Conservation (phyloP, 35 echinoderm and acorn worm genomes). For the Eucidaris tribuloides region DNA sequence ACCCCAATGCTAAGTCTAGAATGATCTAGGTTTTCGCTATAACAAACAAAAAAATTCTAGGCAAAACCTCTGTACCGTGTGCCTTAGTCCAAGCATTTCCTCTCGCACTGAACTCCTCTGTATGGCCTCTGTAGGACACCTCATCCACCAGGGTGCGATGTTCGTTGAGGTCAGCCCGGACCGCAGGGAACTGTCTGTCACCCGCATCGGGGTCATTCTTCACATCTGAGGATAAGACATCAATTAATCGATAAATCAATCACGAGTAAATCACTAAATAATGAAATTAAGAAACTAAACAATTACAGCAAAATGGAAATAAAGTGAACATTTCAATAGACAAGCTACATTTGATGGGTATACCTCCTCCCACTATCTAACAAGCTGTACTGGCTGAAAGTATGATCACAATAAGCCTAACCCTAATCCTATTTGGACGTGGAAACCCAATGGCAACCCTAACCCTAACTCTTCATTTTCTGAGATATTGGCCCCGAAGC, state of each 20-base stretch:
- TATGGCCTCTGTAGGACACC: conserved; percentile 34
- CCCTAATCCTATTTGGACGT: too few relatives aligned
- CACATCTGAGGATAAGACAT: conserved; percentile 43
- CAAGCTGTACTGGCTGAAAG: neutral
- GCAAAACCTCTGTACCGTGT: conserved; percentile 23
- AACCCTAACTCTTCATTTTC: too few relatives aligned
- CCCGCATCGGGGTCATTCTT: conserved; percentile 2
- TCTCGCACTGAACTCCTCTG: conserved; percentile 7
- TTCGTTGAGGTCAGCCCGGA: conserved; percentile 38
- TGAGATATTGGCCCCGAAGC: too few relatives aligned
- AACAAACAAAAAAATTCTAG: neutral
- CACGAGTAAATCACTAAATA: neutral
- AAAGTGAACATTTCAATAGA: neutral
- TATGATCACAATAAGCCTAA: neutral
- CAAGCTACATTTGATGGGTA: neutral
- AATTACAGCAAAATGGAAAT: neutral
- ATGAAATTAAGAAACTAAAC: neutral
- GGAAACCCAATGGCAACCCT: too few relatives aligned
- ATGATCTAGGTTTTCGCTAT: neutral
- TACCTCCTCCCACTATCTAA: neutral
- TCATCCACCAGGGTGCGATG: conserved; percentile 26
- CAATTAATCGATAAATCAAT: neutral
- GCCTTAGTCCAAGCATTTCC: conserved; percentile 24
- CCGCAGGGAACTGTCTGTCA: conserved; percentile 36
- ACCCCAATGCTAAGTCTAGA: neutral